Evolutionary conservation across 2,888 invertebrate species (phyloP), one percentile per base, ranked within the genome.

Genomic region (Flabesymbios commensalis): DNA sequence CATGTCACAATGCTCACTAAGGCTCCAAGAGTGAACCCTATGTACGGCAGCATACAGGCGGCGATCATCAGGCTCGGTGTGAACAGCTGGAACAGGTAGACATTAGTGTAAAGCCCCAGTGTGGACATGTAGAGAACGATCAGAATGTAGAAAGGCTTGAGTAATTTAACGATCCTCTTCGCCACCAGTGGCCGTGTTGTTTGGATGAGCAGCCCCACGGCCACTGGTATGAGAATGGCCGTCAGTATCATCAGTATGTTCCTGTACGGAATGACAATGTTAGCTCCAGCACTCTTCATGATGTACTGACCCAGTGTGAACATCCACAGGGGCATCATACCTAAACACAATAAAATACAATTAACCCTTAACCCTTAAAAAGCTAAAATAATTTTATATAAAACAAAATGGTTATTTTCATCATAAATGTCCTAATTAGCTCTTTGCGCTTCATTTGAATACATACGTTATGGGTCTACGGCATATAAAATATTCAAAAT

Each of bases 31-130:
- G 75, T 2, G 59, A 79, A 81, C 1, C 80, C 81, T 5, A 73
- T 49, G 61, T 79, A 80, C 0, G 81, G 80, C 53, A 81, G 64
- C 14, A 77, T 48, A 28, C 74, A 74, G 1, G 75, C 80, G 1
- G 76, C 56, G 5, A 65, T 7, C n/a, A 59, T 32, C 5, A 62
- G 55, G 17, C 17, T 3, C n/a, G 57, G 60, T 3, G 90, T 90
- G 80, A 96, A 93, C 70, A 96, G 84, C 77, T 90, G 84, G 79
- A 96, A 94, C 59, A 96, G 87, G 82, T 93, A 95, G 54, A 91
- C 81, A 83, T 96, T 95, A 17, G 93, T 90, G 59, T 83, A 81
- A 3, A 84, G 75, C 2, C 85, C 86, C 51, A 84, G 74, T 26
- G 79, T 77, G 58, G 80, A 73, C 3, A 85, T 80, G 60, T 84